These are phyloP conservation scores for Uromys caudimaculatus DNA, from an alignment of 2,797 vertebrate genomes.

Conservation along the genomic window DNA sequence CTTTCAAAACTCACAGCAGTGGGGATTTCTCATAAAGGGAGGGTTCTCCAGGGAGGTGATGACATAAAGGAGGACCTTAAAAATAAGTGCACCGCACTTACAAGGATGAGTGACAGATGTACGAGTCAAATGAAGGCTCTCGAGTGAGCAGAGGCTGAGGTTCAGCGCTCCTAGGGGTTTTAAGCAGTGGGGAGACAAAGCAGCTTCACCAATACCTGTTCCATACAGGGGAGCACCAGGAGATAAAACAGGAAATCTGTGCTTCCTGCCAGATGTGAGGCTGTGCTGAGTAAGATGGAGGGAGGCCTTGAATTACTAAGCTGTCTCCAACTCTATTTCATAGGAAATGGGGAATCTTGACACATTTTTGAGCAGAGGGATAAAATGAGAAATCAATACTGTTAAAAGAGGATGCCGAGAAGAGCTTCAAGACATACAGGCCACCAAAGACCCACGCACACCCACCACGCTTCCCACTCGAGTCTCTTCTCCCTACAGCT, in stretches of 20 bases:
- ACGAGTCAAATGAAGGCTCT: not conserved
- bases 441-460: accelerated
- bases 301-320: not conserved
- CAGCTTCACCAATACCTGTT: not conserved
- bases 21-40: not conserved
- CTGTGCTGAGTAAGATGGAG: not conserved
- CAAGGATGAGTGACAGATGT: not conserved
- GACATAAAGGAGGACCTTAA: not conserved
- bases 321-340: not conserved
- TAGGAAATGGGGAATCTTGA: not conserved
- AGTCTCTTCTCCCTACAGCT: not conserved
- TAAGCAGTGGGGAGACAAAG: not conserved
- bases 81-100: not conserved
- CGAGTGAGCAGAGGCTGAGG: not conserved
- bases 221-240: not conserved
- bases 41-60: not conserved
- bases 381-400: not conserved
- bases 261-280: not conserved
- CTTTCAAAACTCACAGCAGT: not conserved
- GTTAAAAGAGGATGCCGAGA: not conserved
- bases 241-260: not conserved
- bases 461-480: not conserved
- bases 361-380: not conserved
- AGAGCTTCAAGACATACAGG: not conserved
- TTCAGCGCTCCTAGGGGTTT: not conserved